A percentile compares a stretch with the other conserved stretches of the same genome.
Evolutionary conservation across 92 coral and sea anemone genomes (phyloP).

Genomic region (Epizoanthus rinbou): DNA sequence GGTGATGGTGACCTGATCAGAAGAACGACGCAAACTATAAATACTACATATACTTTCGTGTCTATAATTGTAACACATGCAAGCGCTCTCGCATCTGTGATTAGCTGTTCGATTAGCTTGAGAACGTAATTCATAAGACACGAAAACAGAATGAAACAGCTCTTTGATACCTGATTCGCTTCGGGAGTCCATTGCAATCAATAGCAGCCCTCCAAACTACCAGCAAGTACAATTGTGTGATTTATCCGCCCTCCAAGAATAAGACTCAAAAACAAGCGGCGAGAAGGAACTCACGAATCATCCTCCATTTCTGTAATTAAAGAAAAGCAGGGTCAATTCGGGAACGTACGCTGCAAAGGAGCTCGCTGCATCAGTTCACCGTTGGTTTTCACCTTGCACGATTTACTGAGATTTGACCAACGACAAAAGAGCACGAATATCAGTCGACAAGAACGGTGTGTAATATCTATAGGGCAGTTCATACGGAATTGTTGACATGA

Average conservation of each 20-base stretch:
- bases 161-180: conserved; percentile 31
- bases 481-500: conserved; percentile 56
- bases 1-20: conserved; percentile 31
- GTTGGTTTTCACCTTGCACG: conserved; percentile 21
- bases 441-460: conserved; percentile 34
- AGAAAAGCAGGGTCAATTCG: conserved; percentile 34
- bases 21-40: conserved; percentile 38
- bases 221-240: conserved; percentile 28
- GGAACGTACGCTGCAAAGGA: conserved; percentile 16
- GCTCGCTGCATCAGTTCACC: conserved; percentile 21
- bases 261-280: conserved; percentile 41
- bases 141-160: conserved; percentile 27
- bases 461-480: conserved; percentile 39
- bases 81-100: conserved; percentile 44
- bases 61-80: conserved; percentile 51
- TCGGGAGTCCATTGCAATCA: conserved; percentile 32
- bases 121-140: conserved; percentile 37
- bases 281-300: conserved; percentile 39
- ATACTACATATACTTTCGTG: conserved; percentile 47
- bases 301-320: conserved; percentile 45
- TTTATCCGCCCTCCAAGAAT: conserved; percentile 44
- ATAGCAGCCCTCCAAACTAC: conserved; percentile 26
- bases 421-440: conserved; percentile 19
- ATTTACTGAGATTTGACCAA: conserved; percentile 5
- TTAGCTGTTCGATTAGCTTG: conserved; percentile 48